Conservation (phyloP, 2,113 vertebrate species). For the Cololabis saira region DNA sequence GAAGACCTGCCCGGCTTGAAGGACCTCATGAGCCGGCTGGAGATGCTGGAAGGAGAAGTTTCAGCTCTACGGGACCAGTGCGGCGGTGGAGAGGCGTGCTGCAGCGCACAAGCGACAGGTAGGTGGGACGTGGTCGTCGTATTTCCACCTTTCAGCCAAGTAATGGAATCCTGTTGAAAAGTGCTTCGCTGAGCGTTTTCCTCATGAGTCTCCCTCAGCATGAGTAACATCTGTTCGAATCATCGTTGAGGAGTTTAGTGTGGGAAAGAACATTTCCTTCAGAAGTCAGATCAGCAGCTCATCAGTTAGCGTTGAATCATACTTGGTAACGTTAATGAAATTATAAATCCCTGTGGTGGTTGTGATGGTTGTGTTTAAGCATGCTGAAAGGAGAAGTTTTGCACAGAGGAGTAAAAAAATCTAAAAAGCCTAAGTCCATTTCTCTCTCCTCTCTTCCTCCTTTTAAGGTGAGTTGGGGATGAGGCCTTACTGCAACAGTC, state of each 20-base stretch:
- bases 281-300: background rate
- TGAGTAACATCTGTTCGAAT: constrained; percentile 45
- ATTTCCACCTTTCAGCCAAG: background rate
- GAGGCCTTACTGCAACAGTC: constrained; percentile 88
- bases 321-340: background rate
- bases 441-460: background rate
- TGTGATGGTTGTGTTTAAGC: background rate
- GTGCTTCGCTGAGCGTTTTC: background rate
- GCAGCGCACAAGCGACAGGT: constrained; percentile 82
- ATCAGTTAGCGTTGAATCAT: constrained; percentile 14
- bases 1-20: constrained; percentile 85
- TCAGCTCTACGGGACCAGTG: constrained; percentile 91
- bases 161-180: background rate
- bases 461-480: constrained; percentile 86
- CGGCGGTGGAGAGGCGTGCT: constrained; percentile 79
- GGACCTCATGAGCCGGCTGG: constrained; percentile 90
- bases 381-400: too few species aligned
- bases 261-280: constrained; percentile 4
- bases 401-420: too few species aligned
- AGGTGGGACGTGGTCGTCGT: constrained; percentile 6
- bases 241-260: constrained; percentile 32
- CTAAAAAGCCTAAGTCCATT: too few species aligned
- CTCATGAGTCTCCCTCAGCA: background rate
- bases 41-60: constrained; percentile 91
- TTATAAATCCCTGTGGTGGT: too few species aligned